A percentile compares a stretch with the other conserved stretches of the same genome.
Evolutionary conservation across 2,888 invertebrate species (phyloP).

Genomic region (Oegoconia quadripuncta): DNA sequence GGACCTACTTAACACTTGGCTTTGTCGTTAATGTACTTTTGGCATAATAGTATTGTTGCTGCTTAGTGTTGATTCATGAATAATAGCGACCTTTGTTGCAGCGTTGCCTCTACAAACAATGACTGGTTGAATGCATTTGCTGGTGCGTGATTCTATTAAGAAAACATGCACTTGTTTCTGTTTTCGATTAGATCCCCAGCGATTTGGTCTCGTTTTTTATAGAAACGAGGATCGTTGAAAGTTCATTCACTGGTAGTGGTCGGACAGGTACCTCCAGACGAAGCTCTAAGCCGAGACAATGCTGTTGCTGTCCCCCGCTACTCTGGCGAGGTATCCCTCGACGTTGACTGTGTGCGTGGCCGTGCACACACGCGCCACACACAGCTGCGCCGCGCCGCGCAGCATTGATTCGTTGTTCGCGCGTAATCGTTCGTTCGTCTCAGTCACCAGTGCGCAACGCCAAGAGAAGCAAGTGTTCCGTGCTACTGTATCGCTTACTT

Average conservation of each 20-base stretch:
- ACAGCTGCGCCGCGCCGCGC: constrained; percentile 57
- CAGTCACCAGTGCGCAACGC: constrained; percentile 78
- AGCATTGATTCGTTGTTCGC: constrained; percentile 74
- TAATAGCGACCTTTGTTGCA: constrained; percentile 22
- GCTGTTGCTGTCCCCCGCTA: constrained; percentile 33
- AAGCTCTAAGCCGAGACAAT: constrained; percentile 45
- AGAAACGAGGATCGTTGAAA: constrained; percentile 7
- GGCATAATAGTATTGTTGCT: constrained; percentile 11
- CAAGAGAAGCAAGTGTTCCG: constrained; percentile 60
- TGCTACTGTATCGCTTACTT: constrained; percentile 43
- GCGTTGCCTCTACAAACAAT: constrained; percentile 14
- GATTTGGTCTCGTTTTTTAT: background rate
- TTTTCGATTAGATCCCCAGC: background rate
- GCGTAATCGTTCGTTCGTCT: constrained; percentile 49
- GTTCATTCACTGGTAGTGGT: constrained; percentile 48
- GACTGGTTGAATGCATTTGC: constrained; percentile 11
- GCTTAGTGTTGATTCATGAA: constrained; percentile 11
- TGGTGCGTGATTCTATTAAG: constrained; percentile 5
- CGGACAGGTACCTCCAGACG: constrained; percentile 48
- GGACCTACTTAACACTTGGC: too few relatives aligned
- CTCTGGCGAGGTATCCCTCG: constrained; percentile 23
- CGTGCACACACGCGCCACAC: constrained; percentile 29
- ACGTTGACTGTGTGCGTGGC: constrained; percentile 40
- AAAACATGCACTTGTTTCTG: background rate
- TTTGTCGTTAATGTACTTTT: constrained; percentile 2